Conservation (phyloP, 2,888 invertebrate species). For the Drosophila flavopinicola region DNA sequence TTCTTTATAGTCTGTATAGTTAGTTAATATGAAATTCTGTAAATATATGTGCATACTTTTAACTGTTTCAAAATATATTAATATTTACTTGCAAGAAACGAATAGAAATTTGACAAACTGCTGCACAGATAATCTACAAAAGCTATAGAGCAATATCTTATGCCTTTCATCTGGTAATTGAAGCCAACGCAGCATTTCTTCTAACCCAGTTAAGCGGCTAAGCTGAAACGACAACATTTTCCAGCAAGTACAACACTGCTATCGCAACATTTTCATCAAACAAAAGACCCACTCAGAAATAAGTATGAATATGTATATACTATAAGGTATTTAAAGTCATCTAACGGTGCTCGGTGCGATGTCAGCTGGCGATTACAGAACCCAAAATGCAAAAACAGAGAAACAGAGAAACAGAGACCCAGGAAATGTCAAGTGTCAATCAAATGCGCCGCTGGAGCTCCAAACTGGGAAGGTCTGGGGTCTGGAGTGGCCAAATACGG, state of each 20-base stretch:
- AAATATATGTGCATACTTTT: not conserved
- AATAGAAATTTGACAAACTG: too few species aligned
- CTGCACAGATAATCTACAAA: too few species aligned
- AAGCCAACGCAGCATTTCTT: not conserved
- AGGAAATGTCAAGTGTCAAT: constrained; percentile 76
- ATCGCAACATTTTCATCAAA: constrained; percentile 63
- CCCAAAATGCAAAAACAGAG: constrained; percentile 34
- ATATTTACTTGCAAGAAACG: not conserved
- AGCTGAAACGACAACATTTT: constrained; percentile 27
- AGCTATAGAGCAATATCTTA: not conserved
- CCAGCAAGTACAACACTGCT: constrained; percentile 8
- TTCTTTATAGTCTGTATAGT: too few species aligned
- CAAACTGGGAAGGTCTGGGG: not conserved
- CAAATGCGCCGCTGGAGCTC: constrained; percentile 65
- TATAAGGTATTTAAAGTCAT: constrained; percentile 44
- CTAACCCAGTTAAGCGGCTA: constrained; percentile 50
- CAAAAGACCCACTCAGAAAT: not conserved
- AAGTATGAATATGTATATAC: constrained; percentile 9
- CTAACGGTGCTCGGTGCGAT: constrained; percentile 56
- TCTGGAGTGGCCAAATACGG: constrained; percentile 35
- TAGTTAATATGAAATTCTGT: too few species aligned
- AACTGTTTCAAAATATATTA: constrained; percentile 5
- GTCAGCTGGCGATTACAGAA: constrained; percentile 67
- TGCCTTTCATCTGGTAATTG: constrained; percentile 2
- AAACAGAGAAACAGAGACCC: constrained; percentile 11